Base-by-base conservation (phyloP, 2,888 invertebrate species). In the Oligia latruncula region DNA sequence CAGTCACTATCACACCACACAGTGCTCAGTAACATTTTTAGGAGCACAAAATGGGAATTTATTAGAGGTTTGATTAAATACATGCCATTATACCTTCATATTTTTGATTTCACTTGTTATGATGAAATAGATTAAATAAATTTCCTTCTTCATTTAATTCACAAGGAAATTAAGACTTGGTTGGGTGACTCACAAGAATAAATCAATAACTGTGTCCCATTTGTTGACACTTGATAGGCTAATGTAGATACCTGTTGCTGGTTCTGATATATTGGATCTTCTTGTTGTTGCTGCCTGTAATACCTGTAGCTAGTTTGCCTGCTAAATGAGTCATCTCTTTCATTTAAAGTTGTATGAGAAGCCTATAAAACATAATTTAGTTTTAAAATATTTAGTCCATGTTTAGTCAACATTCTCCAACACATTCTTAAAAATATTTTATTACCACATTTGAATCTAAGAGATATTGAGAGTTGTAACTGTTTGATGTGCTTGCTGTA, bases 261-360 rank as follows among this genome's bases (percentile, higher is more conserved):
- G 88, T 97, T 97, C 88, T 97, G 97, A 86, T 97, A 97, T 79
- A 97, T 97, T 66, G 97, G 96, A 88, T 97, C 97, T 88, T 96
- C 97, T 80, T 93, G 94, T 67, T 92, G 94, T 74, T 95, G 85
- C n/a, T 84, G 95, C 62, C 93, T 92, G 77, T 95, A 96, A 87
- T 94, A 96, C 82, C 96, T 94, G 88, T 97, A 95, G 88, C 97
- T 97, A 17, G 96, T 95, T 86, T 97, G 97, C 78, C 97, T 91
- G 86, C 97, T 97, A 83, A 97, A 96, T 84, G 96, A 96, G 74
- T 96, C 96, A 80, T 97, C 97, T 84, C 96, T 95, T 82, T 97
- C 97, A 92, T 96, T 96, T 62, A 96, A 89, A 60, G 95, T 96
- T 81, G 96, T 93, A 87, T 97, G 97, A 72, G 97, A 96, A 80